Evolutionary conservation across 1,140 invertebrate genomes (phyloP), one percentile per base, ranked within the genome.

Genomic region (Anastatus disparis): DNA sequence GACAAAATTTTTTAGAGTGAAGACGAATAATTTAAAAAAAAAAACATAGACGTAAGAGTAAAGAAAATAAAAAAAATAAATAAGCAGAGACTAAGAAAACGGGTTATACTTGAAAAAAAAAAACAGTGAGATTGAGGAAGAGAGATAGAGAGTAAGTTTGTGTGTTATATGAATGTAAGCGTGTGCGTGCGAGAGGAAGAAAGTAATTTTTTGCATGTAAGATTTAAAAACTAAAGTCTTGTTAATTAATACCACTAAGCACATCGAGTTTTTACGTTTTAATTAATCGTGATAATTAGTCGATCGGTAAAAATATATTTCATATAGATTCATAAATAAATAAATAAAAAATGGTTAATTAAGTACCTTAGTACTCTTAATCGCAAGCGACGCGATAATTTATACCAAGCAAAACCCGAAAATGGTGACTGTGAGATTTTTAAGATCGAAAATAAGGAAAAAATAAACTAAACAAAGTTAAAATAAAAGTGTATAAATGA

Each of bases 251-350:
- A 61, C 44, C 29, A 22, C 27, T 48, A 69, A 69, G 56, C 35
- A 69, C 66, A 61, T 69, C 55, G 56, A 69, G 66, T 69, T 69
- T n/a, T 69, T 69, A 61, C 66, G 17, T 69, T 69, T n/a, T 69
- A 69, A 69, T 59, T 68, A 50, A 6, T 59, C 27, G 65, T 59
- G 65, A 68, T 68, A 68, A 68, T 69, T 69, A 69, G 66, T 69
- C 66, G 44, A 69, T 69, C 56, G 66, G 44, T 50, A 68, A 46
- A 59, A n/a, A n/a, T n/a, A n/a, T n/a, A n/a, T n/a, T n/a, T n/a
- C n/a, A n/a, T n/a, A n/a, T n/a, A n/a, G n/a, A n/a, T n/a, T n/a
- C n/a, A n/a, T n/a, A n/a, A n/a, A n/a, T n/a, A n/a, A n/a, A n/a
- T n/a, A n/a, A n/a, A n/a, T n/a, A n/a, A n/a, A n/a, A n/a, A n/a